These are phyloP conservation scores for Himalopsyche tibetana DNA, from an alignment of 2,888 invertebrate species.

Conservation along the genomic window DNA sequence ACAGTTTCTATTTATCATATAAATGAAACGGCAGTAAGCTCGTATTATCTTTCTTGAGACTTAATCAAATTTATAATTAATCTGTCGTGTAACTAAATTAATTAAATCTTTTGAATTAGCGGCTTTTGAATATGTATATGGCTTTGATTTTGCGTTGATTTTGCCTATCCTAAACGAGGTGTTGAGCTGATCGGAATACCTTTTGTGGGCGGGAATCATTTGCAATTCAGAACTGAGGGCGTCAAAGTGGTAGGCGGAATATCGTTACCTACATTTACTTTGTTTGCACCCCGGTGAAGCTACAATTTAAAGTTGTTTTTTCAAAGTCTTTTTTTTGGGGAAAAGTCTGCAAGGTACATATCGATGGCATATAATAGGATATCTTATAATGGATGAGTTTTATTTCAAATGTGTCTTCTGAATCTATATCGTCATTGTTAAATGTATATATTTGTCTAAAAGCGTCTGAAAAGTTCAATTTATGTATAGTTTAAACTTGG, in stretches of 20 bases:
- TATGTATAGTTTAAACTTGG: too few relatives aligned
- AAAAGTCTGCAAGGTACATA: neutral
- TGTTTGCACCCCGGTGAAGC: neutral
- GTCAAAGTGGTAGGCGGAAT: conserved; percentile 26
- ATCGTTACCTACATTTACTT: neutral
- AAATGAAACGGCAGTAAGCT: neutral
- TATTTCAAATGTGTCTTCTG: neutral
- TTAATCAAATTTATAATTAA: conserved; percentile 21
- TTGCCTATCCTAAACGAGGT: conserved; percentile 4
- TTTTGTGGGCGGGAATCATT: neutral
- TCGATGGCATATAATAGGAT: neutral
- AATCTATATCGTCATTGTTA: neutral
- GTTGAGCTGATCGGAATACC: conserved; percentile 8
- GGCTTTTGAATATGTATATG: neutral
- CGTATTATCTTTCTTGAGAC: neutral
- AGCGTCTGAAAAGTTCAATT: too few relatives aligned
- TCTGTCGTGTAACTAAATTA: conserved; percentile 8
- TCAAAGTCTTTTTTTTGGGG: neutral
- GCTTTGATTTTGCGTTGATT: neutral
- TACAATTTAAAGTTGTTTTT: neutral
- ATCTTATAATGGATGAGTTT: too few relatives aligned
- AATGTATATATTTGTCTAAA: neutral
- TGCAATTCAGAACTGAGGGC: conserved; percentile 26
- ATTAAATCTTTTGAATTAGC: conserved; percentile 30
- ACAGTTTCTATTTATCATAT: too few relatives aligned